Evolutionary conservation across 1,140 invertebrate genomes (phyloP), one percentile per base, ranked within the genome.

Genomic region (Aporrectodea caliginosa): DNA sequence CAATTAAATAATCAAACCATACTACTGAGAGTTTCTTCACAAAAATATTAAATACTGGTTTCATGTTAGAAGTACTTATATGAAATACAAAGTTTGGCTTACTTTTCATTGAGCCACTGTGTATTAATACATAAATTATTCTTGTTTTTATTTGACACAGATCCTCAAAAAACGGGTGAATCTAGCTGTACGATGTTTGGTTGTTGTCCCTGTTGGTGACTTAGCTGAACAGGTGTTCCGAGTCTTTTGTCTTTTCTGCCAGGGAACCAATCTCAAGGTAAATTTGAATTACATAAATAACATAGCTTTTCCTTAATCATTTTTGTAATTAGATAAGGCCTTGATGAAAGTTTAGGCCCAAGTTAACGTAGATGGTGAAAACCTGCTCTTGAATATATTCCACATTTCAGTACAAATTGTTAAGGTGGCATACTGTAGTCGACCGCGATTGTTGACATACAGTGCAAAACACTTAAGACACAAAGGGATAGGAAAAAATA

Each of bases 131-230:
- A n/a, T 74, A n/a, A 29, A 34, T 6, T 31, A 74, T 74, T 34
- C 2, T 74, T n/a, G 32, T 29, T 73, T 27, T n/a, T 73, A 31
- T 31, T 74, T 16, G 2, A 0, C 12, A 32, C 82, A 91, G 89
- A 84, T 87, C 80, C 83, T 91, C 82, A 85, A 86, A 80, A 74
- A 82, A 22, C 80, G 88, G 77, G 83, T 89, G 16, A 87, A 90
- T 1, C 90, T 89, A 80, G 89, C 91, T 83, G 90, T 98, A 16
- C 89, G 93, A 81, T 96, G 95, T 71, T 85, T 99, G 71, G 90
- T 98, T 32, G 92, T 99, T 22, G 88, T 98, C 73, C 97, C 97
- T 14, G 95, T 97, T 0, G 92, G 94, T 86, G 95, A 97, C 88
- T 88, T 99, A 75, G 97, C 96, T 0, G 85, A 90, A 2, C 97